Evolutionary conservation across 2,113 vertebrate species (phyloP), one percentile per base, ranked within the genome.

Genomic region (Acinonyx jubatus): DNA sequence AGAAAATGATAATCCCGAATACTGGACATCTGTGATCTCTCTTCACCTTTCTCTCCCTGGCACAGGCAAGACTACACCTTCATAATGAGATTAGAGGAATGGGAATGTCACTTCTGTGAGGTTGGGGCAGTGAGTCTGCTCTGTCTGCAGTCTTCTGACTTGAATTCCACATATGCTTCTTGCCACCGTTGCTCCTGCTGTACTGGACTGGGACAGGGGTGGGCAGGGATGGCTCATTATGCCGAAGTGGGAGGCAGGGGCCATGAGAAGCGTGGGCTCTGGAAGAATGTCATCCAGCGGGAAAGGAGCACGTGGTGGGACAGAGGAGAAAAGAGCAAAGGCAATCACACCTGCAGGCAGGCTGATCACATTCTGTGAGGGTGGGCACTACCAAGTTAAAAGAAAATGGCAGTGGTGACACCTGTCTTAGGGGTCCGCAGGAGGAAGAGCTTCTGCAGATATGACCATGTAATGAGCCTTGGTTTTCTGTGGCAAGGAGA

Each of bases 81-180:
- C 18, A 6, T 94, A 76, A 94, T 65, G 52, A 83, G 69, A 94
- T 95, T 69, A 96, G 63, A 90, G 19, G 41, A 61, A 57, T 25
- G 33, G n/a, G 91, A 38, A 81, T 55, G 33, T 68, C 61, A 61
- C 55, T 57, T 89, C 41, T 69, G 21, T 76, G 69, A 81, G 38
- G 76, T 15, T 81, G 29, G 48, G 50, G 31, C 2, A 29, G 74
- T 25, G 33, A 50, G n/a, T 94, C 61, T 83, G 76, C 50, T 66
- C 71, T 73, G 85, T 16, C 38, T 69, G 36, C 36, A 18, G 13
- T 50, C 71, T 96, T 87, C 68, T 88, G 81, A 92, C 93, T 94
- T 71, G 61, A 94, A 84, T 96, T 87, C 45, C 50, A 89, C 7
- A 25, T 52, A 31, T 38, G 12, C 65, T 87, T 61, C 88, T 83